Base-by-base conservation (phyloP, 2,797 vertebrate genomes). In the Spea hammondii region DNA sequence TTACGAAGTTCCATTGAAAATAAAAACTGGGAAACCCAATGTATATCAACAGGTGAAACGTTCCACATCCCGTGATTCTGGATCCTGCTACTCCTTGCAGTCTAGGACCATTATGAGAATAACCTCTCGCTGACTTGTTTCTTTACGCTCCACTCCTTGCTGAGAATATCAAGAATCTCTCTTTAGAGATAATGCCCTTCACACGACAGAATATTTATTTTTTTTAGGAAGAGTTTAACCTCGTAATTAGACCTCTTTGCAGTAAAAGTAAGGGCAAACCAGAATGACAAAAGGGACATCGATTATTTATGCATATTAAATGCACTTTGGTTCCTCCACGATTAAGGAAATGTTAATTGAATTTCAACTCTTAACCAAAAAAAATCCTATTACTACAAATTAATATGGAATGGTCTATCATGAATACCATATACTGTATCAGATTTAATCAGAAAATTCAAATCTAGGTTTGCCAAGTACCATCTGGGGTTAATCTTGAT, bases 201-300 rank as follows among this genome's bases (percentile, higher is more conserved):
- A 77, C 65, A 67, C 72, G 54, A 32, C 32, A 32, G 32, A 49
- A 65, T 54, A 82, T 70, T 68, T 73, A 59, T 46, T 77, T 49
- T 72, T 77, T 76, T 70, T 70, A 70, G 70, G 17, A 48, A 70
- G 76, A 8, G 70, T 54, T 64, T 77, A 77, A 82, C 79, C 75
- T 73, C 65, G 54, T 82, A 82, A 82, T 82, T 72, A 82, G 70
- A 70, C 70, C 73, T 75, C 45, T 47, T 73, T 74, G 75, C 79
- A 64, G 32, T 67, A 77, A 77, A 17, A 82, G 70, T 68, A 72
- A 82, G 79, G 79, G 77, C 79, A 81, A 68, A 11, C 48, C 73
- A 70, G 17, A 74, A 73, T 68, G 79, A 55, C 53, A 60, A 77
- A 72, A 68, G 65, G 74, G 64, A 45, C 55, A 69, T 57, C 44